Base-by-base conservation (phyloP, 1,140 invertebrate species). In the Heliconius himera region DNA sequence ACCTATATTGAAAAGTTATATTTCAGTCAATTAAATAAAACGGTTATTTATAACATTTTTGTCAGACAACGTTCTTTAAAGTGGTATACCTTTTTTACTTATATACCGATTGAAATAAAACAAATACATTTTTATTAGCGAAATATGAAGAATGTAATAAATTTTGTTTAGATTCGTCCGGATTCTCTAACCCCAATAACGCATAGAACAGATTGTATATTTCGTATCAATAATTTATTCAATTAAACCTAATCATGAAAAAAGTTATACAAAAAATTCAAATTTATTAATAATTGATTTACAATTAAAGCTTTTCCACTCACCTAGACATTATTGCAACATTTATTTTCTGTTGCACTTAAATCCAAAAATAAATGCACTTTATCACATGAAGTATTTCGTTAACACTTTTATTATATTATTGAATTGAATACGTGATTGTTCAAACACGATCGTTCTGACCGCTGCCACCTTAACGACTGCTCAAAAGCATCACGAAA, bases 381-480 rank as follows among this genome's bases (percentile, higher is more conserved):
- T 1, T 66, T 66, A 66, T 66, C 60, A 56, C 54, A 22, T 22
- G n/a, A 56, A 9, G 3, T 1, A 56, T 22, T 56, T 51, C 6
- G n/a, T 22, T 11, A 6, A 22, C 54, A 66, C 60, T 13, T 66
- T 66, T 66, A 29, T 66, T 26, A 66, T 66, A 26, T 66, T 66
- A 13, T 29, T 66, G 22, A 22, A 13, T 29, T 66, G 22, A 22
- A 9, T 60, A 60, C 1, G 3, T 22, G 56, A 26, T 9, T 26
- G n/a, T 26, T 13, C 4, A 66, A 16, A 66, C 54, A 38, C 74
- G 56, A 41, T 76, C 74, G 56, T 11, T 13, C 56, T 41, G 38
- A 22, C 20, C 56, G 74, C 74, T 33, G 74, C 56, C 33, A 36
- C n/a, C 46, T 54, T 49, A 38, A 13, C 36, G 38, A 76, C 74